Conservation (phyloP, 2,113 vertebrate genomes). For the Rhinopomastus cyanomelas region DNA sequence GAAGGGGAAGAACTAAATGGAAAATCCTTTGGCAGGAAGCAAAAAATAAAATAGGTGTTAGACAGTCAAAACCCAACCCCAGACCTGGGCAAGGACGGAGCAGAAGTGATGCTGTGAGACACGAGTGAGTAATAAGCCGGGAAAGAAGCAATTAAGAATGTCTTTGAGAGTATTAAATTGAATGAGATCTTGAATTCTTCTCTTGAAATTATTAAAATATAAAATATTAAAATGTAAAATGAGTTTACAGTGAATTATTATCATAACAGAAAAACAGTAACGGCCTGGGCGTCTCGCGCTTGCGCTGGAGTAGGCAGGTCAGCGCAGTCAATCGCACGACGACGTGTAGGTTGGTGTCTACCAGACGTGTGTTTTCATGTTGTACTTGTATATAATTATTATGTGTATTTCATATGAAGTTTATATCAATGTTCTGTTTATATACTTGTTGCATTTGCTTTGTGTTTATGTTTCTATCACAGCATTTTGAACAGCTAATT, state of each 20-base stretch:
- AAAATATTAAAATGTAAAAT: too few relatives aligned
- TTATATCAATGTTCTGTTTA: too few relatives aligned
- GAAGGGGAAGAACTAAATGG: background rate
- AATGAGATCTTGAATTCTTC: background rate
- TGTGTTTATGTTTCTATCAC: background rate
- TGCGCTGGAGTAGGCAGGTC: too few relatives aligned
- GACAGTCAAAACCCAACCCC: background rate
- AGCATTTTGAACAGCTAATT: too few relatives aligned
- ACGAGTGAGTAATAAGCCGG: background rate
- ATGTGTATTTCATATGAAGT: too few relatives aligned
- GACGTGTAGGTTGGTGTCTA: too few relatives aligned
- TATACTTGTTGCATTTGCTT: too few relatives aligned
- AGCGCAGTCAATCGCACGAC: too few relatives aligned
- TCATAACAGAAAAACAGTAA: background rate
- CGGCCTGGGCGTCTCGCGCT: too few relatives aligned
- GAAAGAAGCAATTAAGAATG: background rate
- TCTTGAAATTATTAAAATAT: background rate
- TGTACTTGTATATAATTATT: too few relatives aligned
- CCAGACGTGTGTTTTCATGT: too few relatives aligned
- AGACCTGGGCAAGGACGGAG: background rate
- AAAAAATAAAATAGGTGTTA: background rate
- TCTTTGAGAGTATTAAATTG: background rate
- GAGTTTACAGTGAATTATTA: background rate
- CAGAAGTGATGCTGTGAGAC: background rate
- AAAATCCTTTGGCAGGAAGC: background rate